These are phyloP conservation scores for Cheilosia impressa DNA, from an alignment of 2,888 invertebrate species.

Conservation along the genomic window DNA sequence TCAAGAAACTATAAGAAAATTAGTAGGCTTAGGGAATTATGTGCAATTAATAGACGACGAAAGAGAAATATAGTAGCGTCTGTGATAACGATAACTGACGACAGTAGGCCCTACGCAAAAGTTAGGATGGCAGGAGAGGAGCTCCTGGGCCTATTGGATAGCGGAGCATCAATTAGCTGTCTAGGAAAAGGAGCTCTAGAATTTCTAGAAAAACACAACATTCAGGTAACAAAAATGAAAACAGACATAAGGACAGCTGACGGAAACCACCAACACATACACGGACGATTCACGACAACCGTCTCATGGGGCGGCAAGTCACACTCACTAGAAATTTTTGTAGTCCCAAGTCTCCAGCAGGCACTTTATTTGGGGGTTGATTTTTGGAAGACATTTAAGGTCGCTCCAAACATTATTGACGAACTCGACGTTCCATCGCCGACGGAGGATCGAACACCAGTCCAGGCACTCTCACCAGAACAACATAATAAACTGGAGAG, in stretches of 20 bases:
- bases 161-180: slow-evolving; percentile 4
- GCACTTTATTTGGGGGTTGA: not conserved
- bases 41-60: not conserved
- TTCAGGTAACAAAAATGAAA: not conserved
- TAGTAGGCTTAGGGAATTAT: not conserved
- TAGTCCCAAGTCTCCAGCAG: not conserved
- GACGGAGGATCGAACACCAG: not conserved
- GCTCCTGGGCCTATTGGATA: slow-evolving; percentile 4
- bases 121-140: not conserved
- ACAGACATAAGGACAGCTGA: no score
- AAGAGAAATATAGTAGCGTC: not conserved
- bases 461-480: not conserved
- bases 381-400: slow-evolving; percentile 3
- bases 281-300: not conserved
- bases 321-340: not conserved
- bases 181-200: slow-evolving; percentile 15
- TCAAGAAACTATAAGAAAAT: not conserved
- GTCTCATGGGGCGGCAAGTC: slow-evolving; percentile 12
- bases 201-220: not conserved
- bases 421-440: not conserved
- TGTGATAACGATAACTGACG: not conserved
- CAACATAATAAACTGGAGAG: not conserved
- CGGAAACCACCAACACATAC: not conserved
- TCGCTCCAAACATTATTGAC: not conserved
- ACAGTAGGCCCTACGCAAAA: slow-evolving; percentile 17